phyloP scores from a whole-genome alignment of 2,113 vertebrate genomes.

The Apteryx owenii region DNA sequence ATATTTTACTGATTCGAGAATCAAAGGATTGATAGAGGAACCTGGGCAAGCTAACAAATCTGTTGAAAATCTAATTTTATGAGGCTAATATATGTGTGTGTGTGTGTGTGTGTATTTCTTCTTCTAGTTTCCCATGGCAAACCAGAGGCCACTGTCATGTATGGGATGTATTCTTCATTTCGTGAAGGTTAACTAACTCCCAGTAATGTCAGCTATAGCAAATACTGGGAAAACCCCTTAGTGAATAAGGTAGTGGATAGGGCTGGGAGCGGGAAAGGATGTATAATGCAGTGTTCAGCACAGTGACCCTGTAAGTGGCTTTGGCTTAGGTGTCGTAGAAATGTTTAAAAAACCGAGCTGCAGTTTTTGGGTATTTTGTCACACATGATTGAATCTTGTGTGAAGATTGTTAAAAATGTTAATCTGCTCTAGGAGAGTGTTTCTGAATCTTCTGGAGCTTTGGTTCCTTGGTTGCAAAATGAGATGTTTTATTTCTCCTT shows the following conservation, averaged over 20 bases:
- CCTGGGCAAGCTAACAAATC: neutral
- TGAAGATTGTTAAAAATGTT: neutral
- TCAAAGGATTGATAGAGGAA: accelerated
- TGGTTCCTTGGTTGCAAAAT: neutral
- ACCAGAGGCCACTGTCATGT: neutral
- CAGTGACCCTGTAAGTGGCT: neutral
- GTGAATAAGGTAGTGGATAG: neutral
- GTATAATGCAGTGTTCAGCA: neutral
- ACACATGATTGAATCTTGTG: neutral
- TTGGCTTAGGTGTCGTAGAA: neutral
- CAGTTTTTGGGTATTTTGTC: neutral
- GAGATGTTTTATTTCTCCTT: neutral
- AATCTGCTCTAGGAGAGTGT: neutral
- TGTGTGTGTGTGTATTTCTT: neutral
- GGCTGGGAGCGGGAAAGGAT: neutral
- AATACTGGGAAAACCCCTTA: neutral
- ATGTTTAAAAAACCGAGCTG: neutral
- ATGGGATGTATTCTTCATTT: neutral
- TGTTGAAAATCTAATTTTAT: neutral
- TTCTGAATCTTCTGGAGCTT: neutral
- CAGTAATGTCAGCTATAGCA: neutral
- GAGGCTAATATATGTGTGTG: too few relatives aligned
- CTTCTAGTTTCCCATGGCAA: neutral
- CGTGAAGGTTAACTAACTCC: neutral
- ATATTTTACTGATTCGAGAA: neutral